phyloP scores from a whole-genome alignment of 2,888 invertebrate species.

The Exephanes ischioxanthus region DNA sequence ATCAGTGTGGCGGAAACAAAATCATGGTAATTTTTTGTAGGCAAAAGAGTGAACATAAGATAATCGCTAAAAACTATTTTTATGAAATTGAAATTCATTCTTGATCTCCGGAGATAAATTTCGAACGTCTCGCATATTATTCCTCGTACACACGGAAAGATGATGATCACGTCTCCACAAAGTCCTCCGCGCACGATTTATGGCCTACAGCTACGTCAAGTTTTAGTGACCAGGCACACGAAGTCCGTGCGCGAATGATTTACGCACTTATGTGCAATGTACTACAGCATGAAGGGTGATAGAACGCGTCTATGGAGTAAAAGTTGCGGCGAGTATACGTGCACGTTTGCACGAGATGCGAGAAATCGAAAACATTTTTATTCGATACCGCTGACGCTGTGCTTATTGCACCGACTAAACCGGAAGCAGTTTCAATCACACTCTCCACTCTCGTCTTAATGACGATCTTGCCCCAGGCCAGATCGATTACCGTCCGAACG shows the following conservation, averaged over 20 bases:
- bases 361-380: slow-evolving; percentile 12
- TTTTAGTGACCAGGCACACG: not conserved
- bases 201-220: not conserved
- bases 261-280: slow-evolving; percentile 1
- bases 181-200: slow-evolving; percentile 2
- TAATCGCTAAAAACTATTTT: not conserved
- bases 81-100: not conserved
- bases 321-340: slow-evolving; percentile 38
- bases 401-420: not conserved
- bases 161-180: not conserved
- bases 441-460: slow-evolving; percentile 14
- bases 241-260: slow-evolving; percentile 21
- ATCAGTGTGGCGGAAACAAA: not conserved
- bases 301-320: slow-evolving; percentile 58
- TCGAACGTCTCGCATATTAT: slow-evolving; percentile 6
- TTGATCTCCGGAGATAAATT: not conserved
- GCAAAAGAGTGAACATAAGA: not conserved
- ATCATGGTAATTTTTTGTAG: not conserved
- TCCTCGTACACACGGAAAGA: not conserved
- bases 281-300: slow-evolving; percentile 35
- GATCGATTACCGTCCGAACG: not conserved
- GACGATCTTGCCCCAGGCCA: not conserved
- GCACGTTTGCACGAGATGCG: not conserved
- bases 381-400: slow-evolving; percentile 8
- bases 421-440: slow-evolving; percentile 28